Evolutionary conservation across 2,888 invertebrate genomes (phyloP), one percentile per base, ranked within the genome.

Genomic region (Deilephila porcellus): DNA sequence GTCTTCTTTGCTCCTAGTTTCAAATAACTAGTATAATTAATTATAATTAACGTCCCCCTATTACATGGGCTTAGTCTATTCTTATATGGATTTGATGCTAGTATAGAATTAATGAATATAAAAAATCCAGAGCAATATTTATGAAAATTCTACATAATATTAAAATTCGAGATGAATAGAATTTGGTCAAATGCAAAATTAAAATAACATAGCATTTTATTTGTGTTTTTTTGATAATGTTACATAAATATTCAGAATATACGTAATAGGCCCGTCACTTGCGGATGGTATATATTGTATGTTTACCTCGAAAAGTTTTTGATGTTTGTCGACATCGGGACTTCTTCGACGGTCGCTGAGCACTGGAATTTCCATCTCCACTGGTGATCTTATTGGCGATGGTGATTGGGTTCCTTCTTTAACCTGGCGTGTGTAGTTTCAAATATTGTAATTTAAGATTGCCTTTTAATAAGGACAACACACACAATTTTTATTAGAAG

Each of bases 1-100:
- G 79, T 70, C 83, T 88, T 79, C 88, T 89, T 83, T 91, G 90
- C 79, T 88, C 89, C 90, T 90, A 81, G 34, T 81, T 82, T 19
- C 34, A n/a, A 25, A 45, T 11, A 2, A 11, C 8, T 3, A 34
- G 34, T 45, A 11, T 45, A 45, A 45, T 45, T 11, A 45, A 45
- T 11, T 11, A 45, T 11, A 11, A 37, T 37, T 1, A 45, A 45
- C 45, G 45, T 45, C 11, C 11, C 11, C 8, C 11, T 45, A 45
- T 11, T 11, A 1, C 11, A 3, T 3, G 8, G 1, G 8, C 45
- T 1, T 11, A n/a, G 8, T 45, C 8, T 37, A 37, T 37, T 37
- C 6, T 37, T 37, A 37, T 6, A 37, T 0, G 2, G 11, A 11
- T 45, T 32, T 32, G 4, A 32, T 32, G 32, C 4, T 45, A 11